Evolutionary conservation across 2,113 vertebrate genomes (phyloP).

Genomic region (Coreoperca whiteheadi): DNA sequence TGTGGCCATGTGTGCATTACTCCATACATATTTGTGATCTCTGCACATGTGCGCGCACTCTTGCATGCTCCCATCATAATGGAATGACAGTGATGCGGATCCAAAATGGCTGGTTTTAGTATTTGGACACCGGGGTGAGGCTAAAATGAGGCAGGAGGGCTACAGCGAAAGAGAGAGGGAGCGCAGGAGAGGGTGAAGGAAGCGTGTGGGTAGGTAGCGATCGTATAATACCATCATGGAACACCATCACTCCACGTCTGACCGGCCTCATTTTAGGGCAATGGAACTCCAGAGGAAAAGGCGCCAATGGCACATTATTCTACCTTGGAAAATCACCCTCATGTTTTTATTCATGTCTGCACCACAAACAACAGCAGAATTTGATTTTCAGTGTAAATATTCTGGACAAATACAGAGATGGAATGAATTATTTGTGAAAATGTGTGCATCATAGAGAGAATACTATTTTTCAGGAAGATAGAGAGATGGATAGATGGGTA

Average conservation of each 20-base stretch:
- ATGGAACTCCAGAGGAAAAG: slow-evolving; percentile 71
- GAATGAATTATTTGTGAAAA: slow-evolving; percentile 76
- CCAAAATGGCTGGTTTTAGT: slow-evolving; percentile 69
- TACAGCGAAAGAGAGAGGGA: slow-evolving; percentile 31
- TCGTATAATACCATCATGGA: slow-evolving; percentile 70
- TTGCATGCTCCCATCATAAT: slow-evolving; percentile 51
- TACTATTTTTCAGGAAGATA: slow-evolving; percentile 11
- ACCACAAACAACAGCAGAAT: slow-evolving; percentile 79
- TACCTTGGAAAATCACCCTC: slow-evolving; percentile 73
- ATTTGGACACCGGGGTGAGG: slow-evolving; percentile 57
- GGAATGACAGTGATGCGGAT: slow-evolving; percentile 59
- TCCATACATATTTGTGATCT: slow-evolving; percentile 50
- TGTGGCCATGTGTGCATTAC: slow-evolving; percentile 41
- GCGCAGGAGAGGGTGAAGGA: slow-evolving; percentile 49
- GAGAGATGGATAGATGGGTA: slow-evolving; percentile 28
- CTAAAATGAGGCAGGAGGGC: slow-evolving; percentile 60
- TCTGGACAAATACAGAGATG: slow-evolving; percentile 69
- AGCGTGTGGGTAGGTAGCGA: slow-evolving; percentile 48
- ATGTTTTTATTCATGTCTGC: slow-evolving; percentile 81
- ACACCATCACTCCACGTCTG: slow-evolving; percentile 71
- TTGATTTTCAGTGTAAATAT: slow-evolving; percentile 80
- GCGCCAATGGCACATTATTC: slow-evolving; percentile 75
- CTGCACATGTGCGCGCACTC: slow-evolving; percentile 44
- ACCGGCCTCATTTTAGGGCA: slow-evolving; percentile 80
- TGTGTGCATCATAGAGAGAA: slow-evolving; percentile 49